Evolutionary conservation across 2,113 vertebrate genomes (phyloP).

Genomic region (Amblyopsis rosae): DNA sequence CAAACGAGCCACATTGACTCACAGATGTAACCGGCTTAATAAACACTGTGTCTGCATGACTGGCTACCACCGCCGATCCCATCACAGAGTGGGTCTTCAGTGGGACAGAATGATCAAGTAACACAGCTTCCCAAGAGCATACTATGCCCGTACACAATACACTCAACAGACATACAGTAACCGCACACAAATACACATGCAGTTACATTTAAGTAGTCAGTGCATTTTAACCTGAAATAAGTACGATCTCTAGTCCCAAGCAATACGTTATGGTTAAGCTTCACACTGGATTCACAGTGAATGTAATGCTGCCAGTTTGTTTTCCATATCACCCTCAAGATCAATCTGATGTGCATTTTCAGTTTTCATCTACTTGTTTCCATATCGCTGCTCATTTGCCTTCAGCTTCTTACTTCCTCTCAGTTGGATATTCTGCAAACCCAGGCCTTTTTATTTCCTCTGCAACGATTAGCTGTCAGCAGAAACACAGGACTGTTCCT

Average conservation of each 20-base stretch:
- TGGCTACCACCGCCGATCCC: constrained; percentile 29
- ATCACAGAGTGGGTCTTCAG: constrained; percentile 13
- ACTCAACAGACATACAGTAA: background rate
- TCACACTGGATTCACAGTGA: too few species aligned
- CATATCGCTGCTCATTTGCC: constrained; percentile 11
- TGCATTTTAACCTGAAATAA: too few species aligned
- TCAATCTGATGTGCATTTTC: background rate
- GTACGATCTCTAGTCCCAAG: too few species aligned
- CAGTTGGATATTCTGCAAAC: constrained; percentile 43
- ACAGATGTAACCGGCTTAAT: constrained; percentile 56
- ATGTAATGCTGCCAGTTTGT: background rate
- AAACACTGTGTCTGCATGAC: constrained; percentile 57
- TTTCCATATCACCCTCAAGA: background rate
- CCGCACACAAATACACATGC: background rate
- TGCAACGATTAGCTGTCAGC: constrained; percentile 60
- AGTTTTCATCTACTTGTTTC: background rate
- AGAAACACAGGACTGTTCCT: constrained; percentile 37
- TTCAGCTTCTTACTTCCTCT: constrained; percentile 3
- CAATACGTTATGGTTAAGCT: too few species aligned
- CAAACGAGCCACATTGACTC: constrained; percentile 66
- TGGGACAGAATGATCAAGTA: constrained; percentile 2
- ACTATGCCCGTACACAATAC: background rate
- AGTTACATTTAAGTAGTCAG: too few species aligned
- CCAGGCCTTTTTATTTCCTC: constrained; percentile 37
- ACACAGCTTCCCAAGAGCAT: background rate